Base-by-base conservation (phyloP, 1,140 invertebrate genomes). In the Saccostrea echinata region DNA sequence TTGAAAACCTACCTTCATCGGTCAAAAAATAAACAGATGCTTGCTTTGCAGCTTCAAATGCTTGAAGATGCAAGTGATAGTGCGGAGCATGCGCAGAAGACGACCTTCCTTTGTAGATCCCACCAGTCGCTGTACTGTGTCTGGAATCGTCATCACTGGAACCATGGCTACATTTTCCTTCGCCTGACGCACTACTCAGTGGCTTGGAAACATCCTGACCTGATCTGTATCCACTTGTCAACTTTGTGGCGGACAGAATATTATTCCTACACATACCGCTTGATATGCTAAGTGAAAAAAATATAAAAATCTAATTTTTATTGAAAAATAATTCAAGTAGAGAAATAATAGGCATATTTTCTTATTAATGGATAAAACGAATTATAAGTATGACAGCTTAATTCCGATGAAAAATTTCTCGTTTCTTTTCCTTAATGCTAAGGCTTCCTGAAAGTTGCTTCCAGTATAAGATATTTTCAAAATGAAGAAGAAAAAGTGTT, bases 21-120 rank as follows among this genome's bases (percentile, higher is more conserved):
- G 52, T n/a, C 24, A 83, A 24, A 51, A 52, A 83, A 24, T 83
- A 51, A 24, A 52, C 21, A 4, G 52, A 24, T 51, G 81, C 81
- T 24, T 24, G 24, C 43, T 52, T 53, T 4, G 81, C 81, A 52
- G 81, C 81, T 53, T 52, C 35, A 51, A 53, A 51, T 51, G 81
- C 81, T 51, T 43, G 12, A 9, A n/a, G 4, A 51, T 83, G 81
- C n/a, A 83, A 24, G 30, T 83, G 35, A 52, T 12, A 83, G 43
- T 83, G 81, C 9, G 81, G 81, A 83, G 81, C 43, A 52, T 83
- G 18, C 18, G 81, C 35, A 24, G 35, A 21, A 13, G 35, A 24
- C n/a, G 81, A 43, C 52, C 81, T 51, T 83, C 81, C 81, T 83
- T 83, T 83, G 21, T 83, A 83, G 18, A 83, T 83, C 2, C 81